These are phyloP conservation scores for Abramis brama DNA, from an alignment of 2,113 vertebrate genomes.

Conservation along the genomic window DNA sequence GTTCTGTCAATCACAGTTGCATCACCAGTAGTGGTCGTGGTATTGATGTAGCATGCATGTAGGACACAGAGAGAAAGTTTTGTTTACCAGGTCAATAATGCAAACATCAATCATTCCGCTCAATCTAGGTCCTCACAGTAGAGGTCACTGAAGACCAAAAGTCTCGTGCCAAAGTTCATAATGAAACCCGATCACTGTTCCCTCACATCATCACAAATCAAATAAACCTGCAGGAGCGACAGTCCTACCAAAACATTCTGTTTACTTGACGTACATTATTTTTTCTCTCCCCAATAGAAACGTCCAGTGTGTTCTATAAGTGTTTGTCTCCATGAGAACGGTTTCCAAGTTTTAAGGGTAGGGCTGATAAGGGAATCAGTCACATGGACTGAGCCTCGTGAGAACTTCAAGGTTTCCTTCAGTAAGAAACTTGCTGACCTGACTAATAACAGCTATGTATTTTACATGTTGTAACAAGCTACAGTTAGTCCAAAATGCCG, in stretches of 20 bases:
- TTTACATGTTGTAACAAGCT: too few species aligned
- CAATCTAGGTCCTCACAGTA: neutral
- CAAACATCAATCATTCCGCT: neutral
- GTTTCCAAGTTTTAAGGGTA: constrained; percentile 26
- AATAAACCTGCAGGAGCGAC: neutral
- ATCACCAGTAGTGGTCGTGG: neutral
- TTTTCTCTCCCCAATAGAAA: neutral
- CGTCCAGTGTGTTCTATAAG: neutral
- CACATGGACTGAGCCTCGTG: constrained; percentile 32
- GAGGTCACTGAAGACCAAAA: neutral
- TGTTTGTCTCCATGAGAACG: constrained; percentile 6
- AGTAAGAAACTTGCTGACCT: constrained; percentile 14
- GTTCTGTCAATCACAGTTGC: neutral
- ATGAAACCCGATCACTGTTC: neutral
- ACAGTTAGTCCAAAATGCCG: too few species aligned
- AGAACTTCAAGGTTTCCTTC: constrained; percentile 4
- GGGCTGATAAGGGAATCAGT: constrained; percentile 36
- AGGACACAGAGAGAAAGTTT: constrained; percentile 14
- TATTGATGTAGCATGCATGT: constrained; percentile 1
- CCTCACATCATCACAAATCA: neutral
- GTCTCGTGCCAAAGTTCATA: neutral
- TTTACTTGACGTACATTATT: constrained; percentile 20
- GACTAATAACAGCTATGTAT: constrained; percentile 15
- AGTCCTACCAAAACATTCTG: neutral
- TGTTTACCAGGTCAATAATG: neutral